These are phyloP conservation scores for Mus spretus DNA, from an alignment of 2,797 vertebrate genomes.

Conservation along the genomic window DNA sequence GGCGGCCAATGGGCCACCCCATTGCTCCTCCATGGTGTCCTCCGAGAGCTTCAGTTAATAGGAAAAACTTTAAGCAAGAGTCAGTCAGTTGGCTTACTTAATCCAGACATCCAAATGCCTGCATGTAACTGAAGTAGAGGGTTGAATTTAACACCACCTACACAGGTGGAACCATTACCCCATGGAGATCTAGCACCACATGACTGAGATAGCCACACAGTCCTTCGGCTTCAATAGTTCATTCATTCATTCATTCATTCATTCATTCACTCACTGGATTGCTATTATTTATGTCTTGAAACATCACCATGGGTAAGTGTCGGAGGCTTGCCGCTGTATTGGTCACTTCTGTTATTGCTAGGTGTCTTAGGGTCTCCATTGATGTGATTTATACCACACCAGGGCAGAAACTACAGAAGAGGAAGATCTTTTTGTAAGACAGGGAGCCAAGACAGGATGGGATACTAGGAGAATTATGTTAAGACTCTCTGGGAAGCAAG, in stretches of 20 bases:
- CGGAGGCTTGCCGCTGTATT: background rate
- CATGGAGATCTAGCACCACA: background rate
- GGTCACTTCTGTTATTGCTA: background rate
- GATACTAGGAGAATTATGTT: background rate
- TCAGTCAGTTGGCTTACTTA: slow-evolving; percentile 10
- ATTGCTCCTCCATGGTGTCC: background rate
- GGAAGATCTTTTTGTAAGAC: background rate
- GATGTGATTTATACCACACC: background rate
- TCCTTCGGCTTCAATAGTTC: background rate
- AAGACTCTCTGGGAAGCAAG: background rate
- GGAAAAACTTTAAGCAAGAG: slow-evolving; percentile 21
- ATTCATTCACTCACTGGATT: slow-evolving; percentile 2
- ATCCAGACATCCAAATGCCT: background rate
- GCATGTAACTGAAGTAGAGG: slow-evolving; percentile 22
- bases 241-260: slow-evolving; percentile 26
- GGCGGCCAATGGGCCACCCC: background rate
- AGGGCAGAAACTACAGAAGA: background rate
- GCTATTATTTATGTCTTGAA: slow-evolving; percentile 1
- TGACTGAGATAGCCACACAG: background rate
- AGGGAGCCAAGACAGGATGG: background rate
- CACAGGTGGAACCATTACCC: background rate
- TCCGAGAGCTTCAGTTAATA: background rate
- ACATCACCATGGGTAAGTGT: background rate
- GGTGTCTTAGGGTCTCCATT: background rate
- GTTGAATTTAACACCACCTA: slow-evolving; percentile 14